Evolutionary conservation across 2,113 vertebrate genomes (phyloP).

Genomic region (Podilymbus podiceps): DNA sequence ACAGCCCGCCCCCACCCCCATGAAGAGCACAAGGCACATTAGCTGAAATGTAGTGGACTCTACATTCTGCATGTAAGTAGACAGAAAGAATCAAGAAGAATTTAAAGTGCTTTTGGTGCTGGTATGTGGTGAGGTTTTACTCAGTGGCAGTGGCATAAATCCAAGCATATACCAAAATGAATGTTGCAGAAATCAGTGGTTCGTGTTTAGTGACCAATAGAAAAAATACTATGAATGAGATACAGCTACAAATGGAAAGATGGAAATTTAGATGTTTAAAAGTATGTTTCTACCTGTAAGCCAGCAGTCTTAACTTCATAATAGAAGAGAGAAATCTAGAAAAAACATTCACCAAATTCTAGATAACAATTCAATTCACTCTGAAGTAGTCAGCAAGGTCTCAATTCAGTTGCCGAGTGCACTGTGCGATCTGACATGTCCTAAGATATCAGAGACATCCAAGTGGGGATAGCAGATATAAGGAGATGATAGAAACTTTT

Average conservation of each 20-base stretch:
- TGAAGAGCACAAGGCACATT: not conserved
- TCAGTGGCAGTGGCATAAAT: not conserved
- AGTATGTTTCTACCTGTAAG: not conserved
- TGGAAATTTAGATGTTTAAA: not conserved
- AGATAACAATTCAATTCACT: not conserved
- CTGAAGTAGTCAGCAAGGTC: not conserved
- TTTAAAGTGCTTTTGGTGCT: not conserved
- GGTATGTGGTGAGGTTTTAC: not conserved
- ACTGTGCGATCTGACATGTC: not conserved
- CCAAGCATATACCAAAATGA: not conserved
- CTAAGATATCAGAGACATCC: not conserved
- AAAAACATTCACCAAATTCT: not conserved
- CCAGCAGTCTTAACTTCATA: not conserved
- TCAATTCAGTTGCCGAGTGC: not conserved
- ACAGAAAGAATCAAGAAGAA: not conserved
- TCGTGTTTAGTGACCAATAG: not conserved
- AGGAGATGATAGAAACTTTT: not conserved
- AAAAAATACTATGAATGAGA: not conserved
- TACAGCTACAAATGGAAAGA: not conserved
- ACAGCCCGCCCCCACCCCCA: rapidly evolving
- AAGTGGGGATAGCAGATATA: not conserved
- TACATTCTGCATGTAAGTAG: not conserved
- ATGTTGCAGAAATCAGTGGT: not conserved
- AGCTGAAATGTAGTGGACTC: not conserved
- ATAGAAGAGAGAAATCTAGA: not conserved